Evolutionary conservation across 30 jellyfish, hydroid and myxozoan species (phyloP), one percentile per base, ranked within the genome.

Genomic region (Hydractinia symbiolongicarpus): DNA sequence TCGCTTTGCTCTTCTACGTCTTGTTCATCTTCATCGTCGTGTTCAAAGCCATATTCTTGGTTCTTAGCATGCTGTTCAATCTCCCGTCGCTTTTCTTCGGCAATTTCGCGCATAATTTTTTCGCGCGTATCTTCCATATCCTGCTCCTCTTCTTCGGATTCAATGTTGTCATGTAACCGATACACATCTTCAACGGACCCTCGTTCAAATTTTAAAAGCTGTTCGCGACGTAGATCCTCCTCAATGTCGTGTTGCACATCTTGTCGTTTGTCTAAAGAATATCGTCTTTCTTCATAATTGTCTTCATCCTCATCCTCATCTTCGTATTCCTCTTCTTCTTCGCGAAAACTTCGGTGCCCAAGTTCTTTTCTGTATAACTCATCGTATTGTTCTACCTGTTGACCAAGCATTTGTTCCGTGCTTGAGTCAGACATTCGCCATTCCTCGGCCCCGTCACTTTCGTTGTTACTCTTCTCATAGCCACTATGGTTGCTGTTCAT

Each of bases 101-200:
- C 85, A 7, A 77, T 77, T 61, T 77, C 85, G 11, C 85, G 75
- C 82, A 77, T 64, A 53, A 77, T 77, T 53, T 62, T 60, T 17
- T 77, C 85, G 21, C 85, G 85, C 1, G 72, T 77, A 30, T 77
- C 85, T 54, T 55, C 85, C 16, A 55, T 56, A 58, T 58, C 69
- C 15, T 58, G 69, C 16, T 44, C 8, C 4, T 64, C 74, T 44
- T 64, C 40, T 53, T 77, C 78, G 9, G 83, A 50, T 55, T 60
- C 77, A 13, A 54, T n/a, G 60, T 77, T 82, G 61, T 60, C 66
- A 44, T 77, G 54, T 15, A 55, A 53, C 56, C 54, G 56, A 4
- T 52, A 53, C 56, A 17, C 56, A 9, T 57, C 54, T 9, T 54
- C 76, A 77, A 61, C 11, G 3, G 8, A 14, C 55, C 85, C 78